Evolutionary conservation across 2,797 vertebrate genomes (phyloP).

Genomic region (Caiman crocodilus): DNA sequence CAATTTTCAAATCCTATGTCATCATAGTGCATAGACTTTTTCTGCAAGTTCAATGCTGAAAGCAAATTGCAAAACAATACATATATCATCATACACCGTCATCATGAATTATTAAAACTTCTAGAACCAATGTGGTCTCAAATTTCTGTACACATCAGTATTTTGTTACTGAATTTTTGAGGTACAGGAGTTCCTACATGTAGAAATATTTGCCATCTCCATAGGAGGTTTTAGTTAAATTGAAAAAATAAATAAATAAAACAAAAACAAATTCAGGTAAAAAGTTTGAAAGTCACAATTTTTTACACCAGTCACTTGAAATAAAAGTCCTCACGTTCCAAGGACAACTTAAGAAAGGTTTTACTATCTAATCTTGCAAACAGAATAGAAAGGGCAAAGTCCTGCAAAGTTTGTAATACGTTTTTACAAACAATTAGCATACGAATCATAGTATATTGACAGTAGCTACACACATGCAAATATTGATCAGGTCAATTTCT

Average conservation of each 20-base stretch:
- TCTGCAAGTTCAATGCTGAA: background rate
- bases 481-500: slow-evolving; percentile 2
- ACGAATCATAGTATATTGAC: background rate
- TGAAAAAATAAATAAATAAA: slow-evolving; percentile 1
- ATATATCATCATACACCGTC: background rate
- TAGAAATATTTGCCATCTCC: background rate
- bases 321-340: background rate
- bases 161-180: background rate
- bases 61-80: background rate
- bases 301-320: background rate
- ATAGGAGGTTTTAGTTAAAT: background rate
- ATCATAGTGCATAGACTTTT: background rate
- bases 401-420: background rate
- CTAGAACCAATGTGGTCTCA: background rate
- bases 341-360: background rate
- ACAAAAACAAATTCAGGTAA: background rate
- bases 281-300: background rate
- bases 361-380: background rate
- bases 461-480: slow-evolving; percentile 11
- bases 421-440: slow-evolving; percentile 10
- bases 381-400: background rate
- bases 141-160: background rate
- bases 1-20: background rate
- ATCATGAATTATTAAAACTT: background rate
- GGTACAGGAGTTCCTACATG: background rate